phyloP scores from a whole-genome alignment of 1,140 invertebrate genomes.

The Manduca sexta region DNA sequence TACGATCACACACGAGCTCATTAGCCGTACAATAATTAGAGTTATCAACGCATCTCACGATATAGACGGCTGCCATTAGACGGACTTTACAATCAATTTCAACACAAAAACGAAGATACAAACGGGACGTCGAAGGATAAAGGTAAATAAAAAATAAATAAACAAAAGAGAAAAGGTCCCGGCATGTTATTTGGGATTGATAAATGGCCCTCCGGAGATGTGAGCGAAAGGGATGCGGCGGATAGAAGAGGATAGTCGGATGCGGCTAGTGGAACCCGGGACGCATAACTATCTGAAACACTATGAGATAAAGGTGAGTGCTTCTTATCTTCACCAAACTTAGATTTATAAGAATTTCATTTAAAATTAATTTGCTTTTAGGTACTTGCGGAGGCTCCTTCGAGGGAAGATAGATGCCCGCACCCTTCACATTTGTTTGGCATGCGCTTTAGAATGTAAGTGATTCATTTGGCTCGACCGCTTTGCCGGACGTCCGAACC shows the following conservation, averaged over 20 bases:
- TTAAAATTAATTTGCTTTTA: constrained; percentile 5
- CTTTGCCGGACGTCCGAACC: too few species aligned
- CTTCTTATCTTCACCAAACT: constrained; percentile 46
- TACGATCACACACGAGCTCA: constrained; percentile 19
- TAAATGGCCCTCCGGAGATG: constrained; percentile 66
- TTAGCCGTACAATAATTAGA: constrained; percentile 52
- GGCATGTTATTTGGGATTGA: constrained; percentile 70
- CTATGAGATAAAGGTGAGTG: constrained; percentile 56
- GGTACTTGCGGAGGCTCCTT: neutral
- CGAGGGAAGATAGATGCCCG: constrained; percentile 17
- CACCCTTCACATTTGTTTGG: constrained; percentile 40
- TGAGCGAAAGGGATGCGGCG: constrained; percentile 48
- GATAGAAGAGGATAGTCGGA: constrained; percentile 39
- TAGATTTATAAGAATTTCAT: constrained; percentile 26
- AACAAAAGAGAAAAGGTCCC: constrained; percentile 60
- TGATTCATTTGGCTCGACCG: constrained; percentile 32
- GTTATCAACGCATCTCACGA: constrained; percentile 56
- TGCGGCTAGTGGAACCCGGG: constrained; percentile 47
- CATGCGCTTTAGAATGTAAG: constrained; percentile 34
- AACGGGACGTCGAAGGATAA: constrained; percentile 56
- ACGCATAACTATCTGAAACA: constrained; percentile 45
- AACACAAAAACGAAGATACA: constrained; percentile 47
- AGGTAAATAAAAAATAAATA: constrained; percentile 68
- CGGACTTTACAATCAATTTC: constrained; percentile 68
- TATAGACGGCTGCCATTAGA: constrained; percentile 58